Base-by-base conservation (phyloP, 2,888 invertebrate genomes). In the Agrotis exclamationis region DNA sequence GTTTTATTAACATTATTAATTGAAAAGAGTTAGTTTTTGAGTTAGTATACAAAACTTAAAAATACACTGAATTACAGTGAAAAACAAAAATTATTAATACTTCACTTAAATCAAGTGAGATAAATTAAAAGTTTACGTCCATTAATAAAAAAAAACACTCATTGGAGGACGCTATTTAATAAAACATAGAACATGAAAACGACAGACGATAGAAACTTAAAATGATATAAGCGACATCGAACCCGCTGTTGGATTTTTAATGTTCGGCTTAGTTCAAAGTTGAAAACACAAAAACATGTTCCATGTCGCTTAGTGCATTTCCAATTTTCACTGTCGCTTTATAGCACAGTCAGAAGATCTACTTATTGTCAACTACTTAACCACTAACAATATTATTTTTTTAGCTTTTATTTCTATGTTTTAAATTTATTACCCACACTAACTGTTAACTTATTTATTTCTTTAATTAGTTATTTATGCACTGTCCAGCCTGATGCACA, bases 11-110 rank as follows among this genome's bases (percentile, higher is more conserved):
- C 22, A 45, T 33, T 33, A 33, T 60, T 3, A 33, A 64, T 63
- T n/a, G 24, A 75, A 67, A 62, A 44, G n/a, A 11, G 66, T 62
- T n/a, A n/a, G n/a, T n/a, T n/a, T n/a, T n/a, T 62, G 1, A 39
- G 58, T 33, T 71, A 14, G 39, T 33, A 54, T 67, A 79, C 18
- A 75, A 71, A 79, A 68, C 64, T 64, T 57, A 75, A 74, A 67
- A 67, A 58, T 75, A 64, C 39, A 63, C 4, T 16, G 28, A n/a
- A 24, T 22, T 22, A 67, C 51, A 24, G 28, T 53, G 22, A 64
- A 50, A 24, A 53, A 20, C 56, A 20, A 44, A 44, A 4, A 53
- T 45, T n/a, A 66, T 54, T 39, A 60, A 68, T 50, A 72, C 13
- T 70, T 56, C 48, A 70, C 28, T 1, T 20, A 47, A 1, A 45